Evolutionary conservation across 2,113 vertebrate genomes (phyloP), one percentile per base, ranked within the genome.

Genomic region (Benitochromis conjunctus): DNA sequence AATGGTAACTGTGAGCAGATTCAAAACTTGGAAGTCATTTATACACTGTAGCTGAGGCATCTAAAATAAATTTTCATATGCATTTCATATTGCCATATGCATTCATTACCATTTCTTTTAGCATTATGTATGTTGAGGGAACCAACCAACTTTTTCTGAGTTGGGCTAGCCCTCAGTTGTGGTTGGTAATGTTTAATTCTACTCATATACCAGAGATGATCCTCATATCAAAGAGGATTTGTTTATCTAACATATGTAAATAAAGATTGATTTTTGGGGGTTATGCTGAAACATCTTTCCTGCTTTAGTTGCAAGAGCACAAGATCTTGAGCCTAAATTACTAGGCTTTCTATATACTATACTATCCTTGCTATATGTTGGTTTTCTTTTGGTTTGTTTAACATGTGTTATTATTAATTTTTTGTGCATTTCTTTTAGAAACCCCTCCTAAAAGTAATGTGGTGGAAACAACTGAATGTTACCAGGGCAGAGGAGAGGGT

Each of bases 401-500:
- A 38, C 34, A 64, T 64, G 60, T 38, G 19, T 66, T 66, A 38
- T 38, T 66, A 66, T 66, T 0, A 1, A 21, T 21, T 38, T 38
- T 38, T 38, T 21, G 60, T 6, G 19, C 13, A 38, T 38, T 38
- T 18, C 24, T 26, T 88, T 38, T 58, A 96, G 96, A 95, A 88
- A 89, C 85, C 9, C 85, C 93, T 62, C 83, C 58, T 2, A 87
- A 92, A 62, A 91, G 71, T 38, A 92, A 93, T 31, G 38, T 94
- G 0, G 94, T 96, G 79, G 93, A 94, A 6, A 98, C 97, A 0
- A 96, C 94, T 0, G 62, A 96, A 3, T 99, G 99, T 14, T 94
- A 97, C 85, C 94, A 94, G 87, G 97, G 96, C 7, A 96, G 97
- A 95, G 99, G 98, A 3, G 97, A 98, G 84, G 96, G 95, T 1